These are phyloP conservation scores for Papilio polytes DNA, from an alignment of 1,140 invertebrate genomes.

Conservation along the genomic window DNA sequence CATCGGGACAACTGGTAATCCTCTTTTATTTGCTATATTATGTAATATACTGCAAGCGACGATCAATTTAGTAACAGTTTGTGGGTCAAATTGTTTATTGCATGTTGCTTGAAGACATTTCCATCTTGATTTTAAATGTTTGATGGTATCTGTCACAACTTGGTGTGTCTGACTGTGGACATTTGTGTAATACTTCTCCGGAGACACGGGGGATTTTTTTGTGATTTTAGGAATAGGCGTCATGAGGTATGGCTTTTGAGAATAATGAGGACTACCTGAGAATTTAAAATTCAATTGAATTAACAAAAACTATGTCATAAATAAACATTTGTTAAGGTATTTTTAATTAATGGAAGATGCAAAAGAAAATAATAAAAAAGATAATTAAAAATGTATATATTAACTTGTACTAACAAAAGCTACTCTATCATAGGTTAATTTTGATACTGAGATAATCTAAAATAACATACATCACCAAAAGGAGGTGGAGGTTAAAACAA, in stretches of 20 bases:
- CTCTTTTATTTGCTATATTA: slow-evolving; percentile 65
- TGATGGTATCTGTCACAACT: slow-evolving; percentile 62
- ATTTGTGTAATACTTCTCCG: slow-evolving; percentile 72
- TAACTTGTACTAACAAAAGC: too few relatives aligned
- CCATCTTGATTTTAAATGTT: slow-evolving; percentile 73
- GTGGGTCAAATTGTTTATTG: slow-evolving; percentile 71
- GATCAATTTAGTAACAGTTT: slow-evolving; percentile 63
- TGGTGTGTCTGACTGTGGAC: slow-evolving; percentile 63
- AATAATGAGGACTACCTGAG: slow-evolving; percentile 68
- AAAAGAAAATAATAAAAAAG: too few relatives aligned
- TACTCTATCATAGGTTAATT: too few relatives aligned
- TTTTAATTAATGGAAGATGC: too few relatives aligned
- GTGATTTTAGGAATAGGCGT: slow-evolving; percentile 73
- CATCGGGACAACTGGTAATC: slow-evolving; percentile 58
- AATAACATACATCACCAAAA: too few relatives aligned
- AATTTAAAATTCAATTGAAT: slow-evolving; percentile 24
- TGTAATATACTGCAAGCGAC: slow-evolving; percentile 72
- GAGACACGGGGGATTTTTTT: slow-evolving; percentile 71
- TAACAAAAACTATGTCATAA: background rate
- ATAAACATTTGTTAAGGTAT: too few relatives aligned
- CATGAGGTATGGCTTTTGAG: slow-evolving; percentile 70
- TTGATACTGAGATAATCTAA: too few relatives aligned
- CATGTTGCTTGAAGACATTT: slow-evolving; percentile 73
- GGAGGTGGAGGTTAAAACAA: too few relatives aligned
- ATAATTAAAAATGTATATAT: too few relatives aligned